Conservation (phyloP, 1,140 invertebrate species). For the Conopomorpha cramerella region DNA sequence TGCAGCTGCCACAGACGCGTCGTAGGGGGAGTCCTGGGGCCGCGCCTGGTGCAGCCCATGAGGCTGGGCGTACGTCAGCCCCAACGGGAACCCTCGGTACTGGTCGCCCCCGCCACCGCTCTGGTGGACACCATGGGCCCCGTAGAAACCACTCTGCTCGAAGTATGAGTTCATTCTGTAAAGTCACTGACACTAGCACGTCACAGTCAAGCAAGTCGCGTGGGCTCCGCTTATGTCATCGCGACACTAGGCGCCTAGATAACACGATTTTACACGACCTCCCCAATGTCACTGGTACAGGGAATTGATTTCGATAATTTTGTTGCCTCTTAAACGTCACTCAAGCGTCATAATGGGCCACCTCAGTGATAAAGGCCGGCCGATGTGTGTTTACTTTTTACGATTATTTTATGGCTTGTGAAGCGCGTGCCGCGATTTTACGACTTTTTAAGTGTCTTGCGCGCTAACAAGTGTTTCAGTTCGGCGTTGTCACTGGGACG, state of each 20-base stretch:
- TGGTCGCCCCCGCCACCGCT: slow-evolving; percentile 71
- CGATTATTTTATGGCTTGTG: slow-evolving; percentile 57
- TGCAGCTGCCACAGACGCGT: slow-evolving; percentile 82
- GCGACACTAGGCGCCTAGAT: slow-evolving; percentile 42
- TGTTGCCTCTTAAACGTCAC: slow-evolving; percentile 57
- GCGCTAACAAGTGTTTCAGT: too few species aligned
- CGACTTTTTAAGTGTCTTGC: slow-evolving; percentile 45
- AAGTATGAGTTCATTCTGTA: slow-evolving; percentile 92
- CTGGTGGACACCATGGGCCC: slow-evolving; percentile 80
- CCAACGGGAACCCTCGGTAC: slow-evolving; percentile 81
- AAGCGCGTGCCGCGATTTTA: slow-evolving; percentile 48
- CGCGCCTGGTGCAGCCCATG: slow-evolving; percentile 77
- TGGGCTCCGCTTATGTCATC: slow-evolving; percentile 47
- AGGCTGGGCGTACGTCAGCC: slow-evolving; percentile 84
- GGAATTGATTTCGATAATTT: slow-evolving; percentile 54
- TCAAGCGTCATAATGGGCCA: slow-evolving; percentile 54
- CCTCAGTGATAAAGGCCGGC: slow-evolving; percentile 48
- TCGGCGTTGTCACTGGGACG: slow-evolving; percentile 19
- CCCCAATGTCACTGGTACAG: slow-evolving; percentile 38
- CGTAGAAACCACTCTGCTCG: slow-evolving; percentile 92
- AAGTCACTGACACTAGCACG: slow-evolving; percentile 37
- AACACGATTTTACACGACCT: slow-evolving; percentile 51
- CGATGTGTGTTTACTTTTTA: slow-evolving; percentile 58
- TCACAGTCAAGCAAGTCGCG: slow-evolving; percentile 44
- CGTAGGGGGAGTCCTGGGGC: slow-evolving; percentile 86